Conservation (phyloP, 1,140 invertebrate species). For the Caligus rogercresseyi region DNA sequence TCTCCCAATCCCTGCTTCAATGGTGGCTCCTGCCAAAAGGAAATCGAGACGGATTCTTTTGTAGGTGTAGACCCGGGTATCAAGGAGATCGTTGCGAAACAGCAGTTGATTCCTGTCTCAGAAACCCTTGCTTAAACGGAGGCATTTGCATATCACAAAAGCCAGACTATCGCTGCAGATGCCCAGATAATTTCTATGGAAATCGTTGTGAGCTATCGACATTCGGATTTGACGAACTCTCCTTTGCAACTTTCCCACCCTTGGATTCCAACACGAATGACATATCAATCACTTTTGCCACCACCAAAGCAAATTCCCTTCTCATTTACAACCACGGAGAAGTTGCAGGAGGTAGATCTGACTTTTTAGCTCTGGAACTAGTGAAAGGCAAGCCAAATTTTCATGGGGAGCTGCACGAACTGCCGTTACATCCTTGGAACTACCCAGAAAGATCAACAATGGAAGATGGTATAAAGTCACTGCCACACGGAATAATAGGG, state of each 20-base stretch:
- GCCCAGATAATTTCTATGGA: slow-evolving; percentile 64
- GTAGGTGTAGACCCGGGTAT: slow-evolving; percentile 68
- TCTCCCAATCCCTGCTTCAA: slow-evolving; percentile 65
- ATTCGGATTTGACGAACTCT: slow-evolving; percentile 68
- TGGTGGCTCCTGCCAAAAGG: slow-evolving; percentile 70
- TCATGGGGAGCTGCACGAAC: slow-evolving; percentile 71
- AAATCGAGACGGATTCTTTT: slow-evolving; percentile 67
- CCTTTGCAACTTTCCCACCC: slow-evolving; percentile 67
- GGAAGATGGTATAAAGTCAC: slow-evolving; percentile 79
- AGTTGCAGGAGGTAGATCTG: slow-evolving; percentile 64
- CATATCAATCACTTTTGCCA: slow-evolving; percentile 75
- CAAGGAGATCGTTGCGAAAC: slow-evolving; percentile 65
- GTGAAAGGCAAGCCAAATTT: slow-evolving; percentile 62
- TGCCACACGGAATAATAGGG: slow-evolving; percentile 65
- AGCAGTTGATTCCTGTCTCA: slow-evolving; percentile 61
- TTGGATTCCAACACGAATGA: slow-evolving; percentile 71
- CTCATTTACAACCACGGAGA: slow-evolving; percentile 74
- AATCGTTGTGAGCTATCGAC: slow-evolving; percentile 71
- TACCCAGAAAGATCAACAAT: slow-evolving; percentile 39
- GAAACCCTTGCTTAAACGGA: slow-evolving; percentile 69
- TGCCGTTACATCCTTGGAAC: slow-evolving; percentile 53
- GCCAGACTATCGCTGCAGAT: slow-evolving; percentile 65
- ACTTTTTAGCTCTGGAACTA: slow-evolving; percentile 77
- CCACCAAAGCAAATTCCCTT: slow-evolving; percentile 62
- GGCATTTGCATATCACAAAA: slow-evolving; percentile 58